Conservation (phyloP, 2,113 vertebrate genomes). For the Pangasianodon hypophthalmus region DNA sequence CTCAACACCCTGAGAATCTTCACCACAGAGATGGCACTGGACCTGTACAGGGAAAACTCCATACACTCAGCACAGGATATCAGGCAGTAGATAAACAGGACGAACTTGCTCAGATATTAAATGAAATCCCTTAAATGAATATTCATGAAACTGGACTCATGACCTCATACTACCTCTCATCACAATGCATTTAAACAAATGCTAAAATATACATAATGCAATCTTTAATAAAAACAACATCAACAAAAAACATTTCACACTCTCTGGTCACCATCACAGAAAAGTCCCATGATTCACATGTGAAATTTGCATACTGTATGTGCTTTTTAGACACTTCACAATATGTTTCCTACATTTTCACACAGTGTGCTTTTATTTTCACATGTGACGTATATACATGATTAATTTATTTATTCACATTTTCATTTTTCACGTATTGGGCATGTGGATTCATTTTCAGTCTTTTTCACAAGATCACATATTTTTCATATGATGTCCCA, state of each 20-base stretch:
- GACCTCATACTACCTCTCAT: not conserved
- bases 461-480: not conserved
- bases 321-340: too few species aligned
- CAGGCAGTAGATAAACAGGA: not conserved
- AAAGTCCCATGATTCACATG: too few species aligned
- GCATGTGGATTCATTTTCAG: not conserved
- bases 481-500: not conserved
- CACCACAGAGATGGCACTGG: constrained; percentile 95
- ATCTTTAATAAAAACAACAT: not conserved
- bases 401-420: too few species aligned
- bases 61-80: not conserved
- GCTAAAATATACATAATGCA: not conserved
- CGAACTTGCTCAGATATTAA: not conserved
- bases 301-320: too few species aligned
- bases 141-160: not conserved
- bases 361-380: not conserved
- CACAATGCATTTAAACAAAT: not conserved
- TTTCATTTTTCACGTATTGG: too few species aligned
- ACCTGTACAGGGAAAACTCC: constrained; percentile 71
- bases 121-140: not conserved
- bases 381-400: not conserved
- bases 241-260: too few species aligned
- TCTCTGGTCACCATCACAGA: too few species aligned
- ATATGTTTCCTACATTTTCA: too few species aligned
- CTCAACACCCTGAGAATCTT: constrained; percentile 96